Evolutionary conservation across 2,797 vertebrate species (phyloP).

Genomic region (Oreochromis mossambicus): DNA sequence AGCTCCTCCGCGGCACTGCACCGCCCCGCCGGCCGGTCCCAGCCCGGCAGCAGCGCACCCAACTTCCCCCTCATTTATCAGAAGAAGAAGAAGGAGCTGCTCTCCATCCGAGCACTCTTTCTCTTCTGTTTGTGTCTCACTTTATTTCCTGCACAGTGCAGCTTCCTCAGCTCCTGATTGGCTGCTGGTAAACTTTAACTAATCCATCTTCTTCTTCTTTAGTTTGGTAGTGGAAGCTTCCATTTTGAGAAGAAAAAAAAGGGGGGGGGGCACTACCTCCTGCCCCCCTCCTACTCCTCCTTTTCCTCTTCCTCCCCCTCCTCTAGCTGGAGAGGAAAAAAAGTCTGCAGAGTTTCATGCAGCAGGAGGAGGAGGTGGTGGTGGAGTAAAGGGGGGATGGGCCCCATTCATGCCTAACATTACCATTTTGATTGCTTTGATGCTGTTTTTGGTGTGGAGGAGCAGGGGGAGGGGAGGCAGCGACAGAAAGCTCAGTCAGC

Average conservation of each 20-base stretch:
- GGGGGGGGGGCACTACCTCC: conserved; percentile 58
- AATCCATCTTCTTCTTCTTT: conserved; percentile 18
- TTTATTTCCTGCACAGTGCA: conserved; percentile 75
- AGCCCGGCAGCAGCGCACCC: conserved; percentile 13
- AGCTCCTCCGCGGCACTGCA: conserved; percentile 42
- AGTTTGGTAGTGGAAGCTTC: conserved; percentile 95
- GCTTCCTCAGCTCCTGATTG: conserved; percentile 64
- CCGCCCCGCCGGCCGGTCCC: conserved; percentile 51
- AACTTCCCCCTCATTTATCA: conserved; percentile 27
- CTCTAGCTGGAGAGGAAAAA: conserved; percentile 81
- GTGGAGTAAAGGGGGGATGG: conserved; percentile 78
- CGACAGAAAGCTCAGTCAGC: conserved; percentile 82
- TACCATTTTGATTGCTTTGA: conserved; percentile 99
- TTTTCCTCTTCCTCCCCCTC: background rate
- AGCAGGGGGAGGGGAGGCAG: conserved; percentile 73
- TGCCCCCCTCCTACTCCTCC: conserved; percentile 10
- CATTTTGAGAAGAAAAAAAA: conserved; percentile 86
- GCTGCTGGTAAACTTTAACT: background rate
- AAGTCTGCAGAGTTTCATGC: conserved; percentile 93
- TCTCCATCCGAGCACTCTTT: background rate
- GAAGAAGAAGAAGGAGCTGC: background rate
- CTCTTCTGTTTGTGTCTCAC: conserved; percentile 30
- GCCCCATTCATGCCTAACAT: conserved; percentile 92
- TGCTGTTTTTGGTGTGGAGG: conserved; percentile 91
- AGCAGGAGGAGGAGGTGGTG: conserved; percentile 23